Conservation (phyloP, 2,888 invertebrate species). For the Thysanoteuthis rhombus region DNA sequence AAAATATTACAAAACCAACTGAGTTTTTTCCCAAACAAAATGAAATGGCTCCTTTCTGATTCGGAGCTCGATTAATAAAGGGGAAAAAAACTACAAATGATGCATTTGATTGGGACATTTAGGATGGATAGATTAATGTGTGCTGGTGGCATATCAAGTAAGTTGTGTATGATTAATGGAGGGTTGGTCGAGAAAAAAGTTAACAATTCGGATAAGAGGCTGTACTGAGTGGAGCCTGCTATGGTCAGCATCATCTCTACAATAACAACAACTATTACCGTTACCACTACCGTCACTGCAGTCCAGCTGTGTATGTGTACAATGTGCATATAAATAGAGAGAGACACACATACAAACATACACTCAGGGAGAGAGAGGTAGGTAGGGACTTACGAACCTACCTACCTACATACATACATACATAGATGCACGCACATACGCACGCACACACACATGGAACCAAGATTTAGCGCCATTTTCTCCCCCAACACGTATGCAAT, state of each 20-base stretch:
- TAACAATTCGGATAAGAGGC: not conserved
- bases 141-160: not conserved
- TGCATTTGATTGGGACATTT: not conserved
- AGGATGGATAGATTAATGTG: not conserved
- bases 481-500: slow-evolving; percentile 41
- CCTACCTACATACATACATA: not conserved
- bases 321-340: not conserved
- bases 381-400: not conserved
- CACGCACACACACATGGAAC: not conserved
- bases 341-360: not conserved
- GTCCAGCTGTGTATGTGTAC: not conserved
- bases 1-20: not conserved
- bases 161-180: not conserved
- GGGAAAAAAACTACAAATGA: not conserved
- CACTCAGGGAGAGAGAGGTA: not conserved
- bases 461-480: slow-evolving; percentile 56
- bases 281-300: not conserved
- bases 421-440: not conserved
- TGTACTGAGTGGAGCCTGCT: not conserved
- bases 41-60: not conserved
- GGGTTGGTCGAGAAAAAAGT: not conserved
- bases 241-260: not conserved
- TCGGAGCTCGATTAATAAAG: not conserved
- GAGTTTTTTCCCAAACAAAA: not conserved
- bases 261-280: not conserved